Base-by-base conservation (phyloP, 2,113 vertebrate species). In the Amphiprion ocellaris region DNA sequence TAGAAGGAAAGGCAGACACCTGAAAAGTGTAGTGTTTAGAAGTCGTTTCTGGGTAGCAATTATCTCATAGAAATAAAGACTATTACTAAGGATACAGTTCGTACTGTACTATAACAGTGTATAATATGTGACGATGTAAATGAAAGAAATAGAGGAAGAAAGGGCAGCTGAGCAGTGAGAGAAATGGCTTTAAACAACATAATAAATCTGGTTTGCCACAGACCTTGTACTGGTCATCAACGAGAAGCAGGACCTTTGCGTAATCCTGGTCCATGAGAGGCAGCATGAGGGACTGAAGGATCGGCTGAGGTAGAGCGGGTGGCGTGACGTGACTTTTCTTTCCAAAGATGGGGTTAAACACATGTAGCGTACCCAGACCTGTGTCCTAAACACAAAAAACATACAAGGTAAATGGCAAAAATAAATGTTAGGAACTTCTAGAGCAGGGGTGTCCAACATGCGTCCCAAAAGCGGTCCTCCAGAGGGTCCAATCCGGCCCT, bases 301-400 rank as follows among this genome's bases (percentile, higher is more conserved):
- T 80, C 0, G 97, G 96, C 47, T 95, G 95, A 74, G 95, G 93
- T 82, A 98, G 90, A 62, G 92, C 82, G 1, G 98, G 98, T 15
- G 96, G 96, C 24, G 94, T 93, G 64, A 97, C 91, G 47, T 99
- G 97, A 83, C 97, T 99, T 93, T 94, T 97, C 85, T 95, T 98
- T 33, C 98, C 98, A 89, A 99, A 99, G 75, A 99, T 98, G 47
- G 98, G 98, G 82, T 99, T 99, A 70, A 99, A 99, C 59, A 99
- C 98, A 1, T 98, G 96, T 1, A 99, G 94, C 19, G 95, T 95
- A 41, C 94, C 97, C 85, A 95, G 83, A 39, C 96, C 97, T 0
- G 96, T 96, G 85, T 97, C 96, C 98, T 99, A 67, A 37, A 46
- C 15, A 65, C 7, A 64, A 61, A 2, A 61, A 50, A 23, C 66